A percentile compares a stretch with the other conserved stretches of the same genome.
Conservation (phyloP, 2,797 vertebrate species). For the Apodemus agrarius region DNA sequence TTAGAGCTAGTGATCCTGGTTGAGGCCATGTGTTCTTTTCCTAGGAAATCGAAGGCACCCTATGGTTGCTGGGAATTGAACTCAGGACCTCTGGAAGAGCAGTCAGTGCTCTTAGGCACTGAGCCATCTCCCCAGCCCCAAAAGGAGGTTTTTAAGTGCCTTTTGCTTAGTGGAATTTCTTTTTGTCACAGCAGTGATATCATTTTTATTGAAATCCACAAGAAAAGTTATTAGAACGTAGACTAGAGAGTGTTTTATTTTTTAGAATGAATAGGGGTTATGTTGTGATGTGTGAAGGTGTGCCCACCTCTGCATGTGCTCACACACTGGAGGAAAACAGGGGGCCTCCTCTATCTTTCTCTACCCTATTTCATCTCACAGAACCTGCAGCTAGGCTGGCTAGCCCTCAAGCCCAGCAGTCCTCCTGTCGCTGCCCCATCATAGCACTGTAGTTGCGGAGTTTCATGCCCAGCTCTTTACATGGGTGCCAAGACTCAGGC, state of each 20-base stretch:
- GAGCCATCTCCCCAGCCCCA: background rate
- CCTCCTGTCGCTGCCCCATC: no score
- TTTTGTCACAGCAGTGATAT: constrained; percentile 29
- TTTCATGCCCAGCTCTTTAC: background rate
- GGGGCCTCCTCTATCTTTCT: background rate
- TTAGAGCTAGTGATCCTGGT: background rate
- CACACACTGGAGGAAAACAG: background rate
- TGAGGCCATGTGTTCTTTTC: constrained; percentile 44
- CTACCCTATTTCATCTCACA: background rate
- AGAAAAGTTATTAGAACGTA: constrained; percentile 23
- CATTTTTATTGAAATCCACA: background rate
- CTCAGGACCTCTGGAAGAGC: background rate
- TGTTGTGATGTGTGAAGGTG: background rate
- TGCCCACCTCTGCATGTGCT: background rate
- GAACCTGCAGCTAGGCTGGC: background rate
- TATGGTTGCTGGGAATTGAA: background rate
- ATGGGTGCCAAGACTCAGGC: background rate
- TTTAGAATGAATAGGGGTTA: background rate
- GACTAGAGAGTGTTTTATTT: background rate
- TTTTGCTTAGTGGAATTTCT: background rate
- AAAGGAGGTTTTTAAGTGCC: background rate
- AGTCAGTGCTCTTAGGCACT: background rate
- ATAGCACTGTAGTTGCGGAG: background rate
- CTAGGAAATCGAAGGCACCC: background rate
- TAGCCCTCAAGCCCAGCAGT: background rate